Conservation (phyloP, 1,140 invertebrate genomes). For the Idris sp. region DNA sequence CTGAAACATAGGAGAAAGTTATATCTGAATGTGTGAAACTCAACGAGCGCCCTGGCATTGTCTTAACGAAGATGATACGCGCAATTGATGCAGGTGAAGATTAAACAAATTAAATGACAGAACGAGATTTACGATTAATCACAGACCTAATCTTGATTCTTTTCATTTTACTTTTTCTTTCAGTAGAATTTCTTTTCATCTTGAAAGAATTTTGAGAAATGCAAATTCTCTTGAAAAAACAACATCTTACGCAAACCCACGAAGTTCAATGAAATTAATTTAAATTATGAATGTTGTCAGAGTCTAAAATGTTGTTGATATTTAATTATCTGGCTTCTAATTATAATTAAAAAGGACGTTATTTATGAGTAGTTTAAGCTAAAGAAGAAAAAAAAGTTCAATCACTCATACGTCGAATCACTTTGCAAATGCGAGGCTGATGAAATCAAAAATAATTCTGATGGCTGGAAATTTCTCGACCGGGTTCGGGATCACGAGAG, state of each 20-base stretch:
- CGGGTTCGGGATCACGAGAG: slow-evolving; percentile 31
- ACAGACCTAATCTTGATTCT: too few species aligned
- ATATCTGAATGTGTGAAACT: slow-evolving; percentile 74
- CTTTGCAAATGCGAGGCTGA: slow-evolving; percentile 25
- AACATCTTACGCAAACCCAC: background rate
- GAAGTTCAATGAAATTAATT: too few species aligned
- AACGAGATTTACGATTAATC: slow-evolving; percentile 11
- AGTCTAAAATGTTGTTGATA: slow-evolving; percentile 36
- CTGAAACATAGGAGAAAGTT: slow-evolving; percentile 74
- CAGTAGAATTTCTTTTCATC: too few species aligned
- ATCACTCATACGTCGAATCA: slow-evolving; percentile 18
- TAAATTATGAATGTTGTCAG: slow-evolving; percentile 2
- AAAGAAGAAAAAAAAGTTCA: too few species aligned
- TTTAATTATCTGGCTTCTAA: slow-evolving; percentile 38
- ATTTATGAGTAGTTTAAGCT: slow-evolving; percentile 15
- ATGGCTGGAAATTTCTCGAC: slow-evolving; percentile 53
- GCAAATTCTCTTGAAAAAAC: too few species aligned
- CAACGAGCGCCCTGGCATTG: slow-evolving; percentile 67
- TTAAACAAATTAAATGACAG: slow-evolving; percentile 26
- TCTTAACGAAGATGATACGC: slow-evolving; percentile 65
- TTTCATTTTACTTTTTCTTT: too few species aligned
- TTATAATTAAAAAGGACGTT: slow-evolving; percentile 20
- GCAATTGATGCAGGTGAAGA: slow-evolving; percentile 56
- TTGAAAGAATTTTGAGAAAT: too few species aligned
- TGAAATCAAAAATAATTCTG: slow-evolving; percentile 41